Evolutionary conservation across 2,113 vertebrate genomes (phyloP), one percentile per base, ranked within the genome.

Genomic region (Urocynchramus pylzowi): DNA sequence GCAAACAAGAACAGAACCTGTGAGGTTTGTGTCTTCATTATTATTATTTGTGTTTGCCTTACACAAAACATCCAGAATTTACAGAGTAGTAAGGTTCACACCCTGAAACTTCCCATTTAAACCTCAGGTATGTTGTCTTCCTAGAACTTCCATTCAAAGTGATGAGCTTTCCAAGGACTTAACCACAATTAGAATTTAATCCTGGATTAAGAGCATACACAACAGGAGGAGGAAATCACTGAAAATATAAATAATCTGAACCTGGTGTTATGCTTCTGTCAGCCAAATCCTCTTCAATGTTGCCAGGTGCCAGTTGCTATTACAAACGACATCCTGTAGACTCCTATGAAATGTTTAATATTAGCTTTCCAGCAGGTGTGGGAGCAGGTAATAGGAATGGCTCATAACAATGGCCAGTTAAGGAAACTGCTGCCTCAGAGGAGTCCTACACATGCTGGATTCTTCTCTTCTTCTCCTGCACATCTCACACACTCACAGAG

Each of bases 131-230:
- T 1, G 1, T 7, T 56, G 22, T 28, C 47, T 75, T 75, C 65
- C 84, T 89, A 41, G 84, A 93, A 81, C 28, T 76, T 94, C 30
- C 54, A 78, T 78, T 87, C 41, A 60, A 89, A 79, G 8, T 41
- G 35, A 87, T 49, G 53, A 85, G n/a, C 52, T 95, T 91, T 90
- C 39, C 57, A 71, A 60, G 24, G 63, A 73, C 0, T 85, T 89
- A 79, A 15, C 61, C 44, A 82, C 57, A 91, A 90, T 87, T 93
- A 95, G 84, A 91, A 91, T 85, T 83, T 85, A 93, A 94, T 94
- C 78, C 67, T 45, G 49, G n/a, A 85, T 94, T 91, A 93, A 79
- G 12, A 79, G 57, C 56, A 65, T 44, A 76, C 10, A 84, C 22
- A 1, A 2, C 35, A 75, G 39, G 35, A 87, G 39, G 22, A 94